Evolutionary conservation across 2,797 vertebrate species (phyloP), one percentile per base, ranked within the genome.

Genomic region (Peromyscus aztecus): DNA sequence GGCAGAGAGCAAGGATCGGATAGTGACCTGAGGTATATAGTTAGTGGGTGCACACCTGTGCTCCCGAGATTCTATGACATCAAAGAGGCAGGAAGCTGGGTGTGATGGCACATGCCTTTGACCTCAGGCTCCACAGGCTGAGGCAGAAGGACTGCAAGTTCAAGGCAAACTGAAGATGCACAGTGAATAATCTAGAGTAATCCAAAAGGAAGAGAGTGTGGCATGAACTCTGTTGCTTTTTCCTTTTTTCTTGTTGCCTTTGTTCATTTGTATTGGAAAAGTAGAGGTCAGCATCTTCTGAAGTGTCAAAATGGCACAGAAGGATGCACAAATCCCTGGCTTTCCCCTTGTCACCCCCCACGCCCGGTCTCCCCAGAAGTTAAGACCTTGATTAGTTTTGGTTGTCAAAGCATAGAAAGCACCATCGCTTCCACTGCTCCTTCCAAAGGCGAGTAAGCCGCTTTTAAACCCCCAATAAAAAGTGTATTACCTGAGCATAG

Each of bases 401-500:
- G n/a, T 81, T 80, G 19, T 73, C 77, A 63, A 83, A 27, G 31
- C 55, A 29, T 21, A 90, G 84, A 85, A 90, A 94, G 61, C 67
- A 94, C 52, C 65, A 77, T 23, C 34, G 31, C 5, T 46, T 85
- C 91, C 71, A 85, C 46, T 57, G 34, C 29, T 69, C 55, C 37
- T 87, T 46, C 2, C 2, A 78, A 96, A 93, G 40, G 81, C 55
- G 0, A 34, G 76, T 21, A 88, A 76, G 24, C 31, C n/a, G 5
- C n/a, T 12, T 67, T 89, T 52, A 75, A 90, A 77, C n/a, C 21
- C 49, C 67, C 63, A 40, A 61, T 94, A 85, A 76, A 94, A 97
- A 92, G 55, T 1, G 1, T 73, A 4, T 90, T 92, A 67, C 21
- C 59, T 55, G 43, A 37, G 21, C 29, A 27, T 52, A 65, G 27